phyloP scores from a whole-genome alignment of 2,888 invertebrate species.

The Rhogogaster chlorosoma region DNA sequence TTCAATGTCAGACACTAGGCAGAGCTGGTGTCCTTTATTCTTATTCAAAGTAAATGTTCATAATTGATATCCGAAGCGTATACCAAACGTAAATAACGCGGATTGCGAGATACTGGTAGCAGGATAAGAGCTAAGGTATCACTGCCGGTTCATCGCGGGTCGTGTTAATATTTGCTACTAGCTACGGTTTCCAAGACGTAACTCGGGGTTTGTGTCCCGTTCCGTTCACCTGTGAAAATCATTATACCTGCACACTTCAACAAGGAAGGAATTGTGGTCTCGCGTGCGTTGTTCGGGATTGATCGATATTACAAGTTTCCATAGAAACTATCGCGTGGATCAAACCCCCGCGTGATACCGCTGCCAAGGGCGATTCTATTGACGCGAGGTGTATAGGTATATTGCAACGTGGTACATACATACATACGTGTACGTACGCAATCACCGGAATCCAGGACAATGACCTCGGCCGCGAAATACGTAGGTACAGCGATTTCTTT shows the following conservation, averaged over 20 bases:
- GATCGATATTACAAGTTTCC: slow-evolving; percentile 69
- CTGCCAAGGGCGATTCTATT: slow-evolving; percentile 70
- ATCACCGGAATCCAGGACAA: slow-evolving; percentile 67
- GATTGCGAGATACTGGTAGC: background rate
- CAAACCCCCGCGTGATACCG: slow-evolving; percentile 54
- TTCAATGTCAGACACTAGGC: background rate
- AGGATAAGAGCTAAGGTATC: slow-evolving; percentile 43
- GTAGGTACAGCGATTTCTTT: background rate
- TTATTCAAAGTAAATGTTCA: background rate
- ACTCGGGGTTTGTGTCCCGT: slow-evolving; percentile 45
- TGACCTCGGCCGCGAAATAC: slow-evolving; percentile 66
- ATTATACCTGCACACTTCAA: slow-evolving; percentile 53
- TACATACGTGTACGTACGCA: background rate
- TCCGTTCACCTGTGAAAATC: slow-evolving; percentile 38
- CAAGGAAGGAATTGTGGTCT: slow-evolving; percentile 57
- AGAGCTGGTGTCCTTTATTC: background rate
- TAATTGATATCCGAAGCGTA: background rate
- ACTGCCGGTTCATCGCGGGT: slow-evolving; percentile 56
- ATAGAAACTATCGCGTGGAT: slow-evolving; percentile 72
- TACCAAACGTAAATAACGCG: background rate
- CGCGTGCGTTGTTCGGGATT: slow-evolving; percentile 66
- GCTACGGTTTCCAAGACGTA: slow-evolving; percentile 51
- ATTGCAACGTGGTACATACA: background rate
- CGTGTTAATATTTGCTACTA: slow-evolving; percentile 66
- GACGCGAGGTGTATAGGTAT: slow-evolving; percentile 56